Evolutionary conservation across 2,797 vertebrate species (phyloP), one percentile per base, ranked within the genome.

Genomic region (Hippopotamyrus pictus): DNA sequence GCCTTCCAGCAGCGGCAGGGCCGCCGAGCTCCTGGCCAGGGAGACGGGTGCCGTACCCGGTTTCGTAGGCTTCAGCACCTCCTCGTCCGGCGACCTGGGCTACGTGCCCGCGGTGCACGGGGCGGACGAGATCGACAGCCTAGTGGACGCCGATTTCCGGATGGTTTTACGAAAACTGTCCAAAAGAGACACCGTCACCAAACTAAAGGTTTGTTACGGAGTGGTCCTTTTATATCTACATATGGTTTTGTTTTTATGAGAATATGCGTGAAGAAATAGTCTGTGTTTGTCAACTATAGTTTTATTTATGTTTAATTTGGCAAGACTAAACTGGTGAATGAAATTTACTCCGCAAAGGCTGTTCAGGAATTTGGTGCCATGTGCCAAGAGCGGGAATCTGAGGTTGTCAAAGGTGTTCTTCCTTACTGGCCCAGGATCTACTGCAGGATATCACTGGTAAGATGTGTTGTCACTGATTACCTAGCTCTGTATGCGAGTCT

Each of bases 361-460:
- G 97, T 98, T 92, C 98, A 99, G 89, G 98, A 99, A 93, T 99
- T 99, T 95, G 98, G 97, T 62, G 91, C 92, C 8, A 99, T 99
- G 98, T 99, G 98, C 94, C 97, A 97, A 90, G 97, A 99, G 87
- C 96, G 97, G 93, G 97, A 99, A 50, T 93, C 96, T 0, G 98
- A 98, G 91, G 93, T 95, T 90, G 98, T 99, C 2, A 98, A 98
- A 95, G 98, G 98, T 44, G 98, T 99, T 88, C 97, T 99, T 89
- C 98, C 98, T 2, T 99, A 99, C 89, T 99, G 99, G 99, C 97
- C 99, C 0, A 96, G 98, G 92, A 99, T 99, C 93, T 99, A 99
- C 94, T 99, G 98, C 94, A 98, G 97, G 94, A 97, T 99, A 93
- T 98, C 98, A 86, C 92, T 98, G 94, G 98, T 99, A 94, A 96